phyloP scores from a whole-genome alignment of 2,797 vertebrate genomes.

The Australoheros facetus region DNA sequence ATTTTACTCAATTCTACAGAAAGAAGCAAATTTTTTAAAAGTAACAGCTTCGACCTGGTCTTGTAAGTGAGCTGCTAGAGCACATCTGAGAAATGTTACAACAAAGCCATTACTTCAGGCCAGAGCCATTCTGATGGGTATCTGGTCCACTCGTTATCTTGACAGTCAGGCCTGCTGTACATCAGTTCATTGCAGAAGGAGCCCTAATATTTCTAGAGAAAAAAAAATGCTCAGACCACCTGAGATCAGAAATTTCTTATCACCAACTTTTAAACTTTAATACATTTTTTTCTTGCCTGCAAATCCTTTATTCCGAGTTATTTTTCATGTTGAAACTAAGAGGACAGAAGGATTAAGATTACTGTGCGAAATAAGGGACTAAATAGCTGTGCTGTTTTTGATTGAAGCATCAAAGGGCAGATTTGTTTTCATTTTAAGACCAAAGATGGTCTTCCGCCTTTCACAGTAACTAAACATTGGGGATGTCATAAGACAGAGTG shows the following conservation, averaged over 20 bases:
- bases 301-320: not conserved
- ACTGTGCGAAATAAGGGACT: not conserved
- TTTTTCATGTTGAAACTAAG: not conserved
- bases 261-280: slow-evolving; percentile 1
- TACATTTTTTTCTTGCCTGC: not conserved
- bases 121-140: slow-evolving; percentile 48
- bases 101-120: slow-evolving; percentile 23
- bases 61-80: not conserved
- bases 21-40: not conserved
- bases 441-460: slow-evolving; percentile 1
- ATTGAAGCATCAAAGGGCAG: not conserved
- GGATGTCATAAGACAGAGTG: slow-evolving; percentile 6
- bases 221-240: slow-evolving; percentile 4
- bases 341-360: not conserved
- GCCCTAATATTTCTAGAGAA: slow-evolving; percentile 37
- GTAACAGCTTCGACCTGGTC: not conserved
- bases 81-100: not conserved
- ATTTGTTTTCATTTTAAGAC: slow-evolving; percentile 15
- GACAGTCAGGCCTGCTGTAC: slow-evolving; percentile 54
- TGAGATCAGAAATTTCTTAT: slow-evolving; percentile 27
- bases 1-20: not conserved
- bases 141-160: slow-evolving; percentile 57
- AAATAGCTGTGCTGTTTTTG: not conserved
- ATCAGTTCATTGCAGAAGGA: slow-evolving; percentile 47
- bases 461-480: not conserved